These are phyloP conservation scores for Alaudala cheleensis DNA, from an alignment of 2,113 vertebrate species.

Conservation along the genomic window DNA sequence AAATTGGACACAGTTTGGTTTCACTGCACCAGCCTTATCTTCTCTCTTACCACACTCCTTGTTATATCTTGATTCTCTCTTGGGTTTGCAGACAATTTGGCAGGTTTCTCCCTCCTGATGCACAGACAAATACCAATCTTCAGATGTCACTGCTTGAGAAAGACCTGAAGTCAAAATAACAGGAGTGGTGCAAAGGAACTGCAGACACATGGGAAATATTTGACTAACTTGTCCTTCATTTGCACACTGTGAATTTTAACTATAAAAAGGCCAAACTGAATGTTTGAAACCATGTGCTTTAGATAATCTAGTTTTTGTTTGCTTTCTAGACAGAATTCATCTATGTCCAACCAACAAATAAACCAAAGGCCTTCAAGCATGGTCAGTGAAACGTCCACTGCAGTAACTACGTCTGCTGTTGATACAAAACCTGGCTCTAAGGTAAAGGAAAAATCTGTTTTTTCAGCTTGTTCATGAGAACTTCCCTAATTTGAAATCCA, in stretches of 20 bases:
- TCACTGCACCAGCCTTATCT: neutral
- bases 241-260: neutral
- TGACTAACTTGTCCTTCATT: neutral
- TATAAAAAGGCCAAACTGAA: neutral
- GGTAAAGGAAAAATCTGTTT: constrained; percentile 70
- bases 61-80: neutral
- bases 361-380: constrained; percentile 90
- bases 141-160: neutral
- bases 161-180: neutral
- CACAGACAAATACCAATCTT: neutral
- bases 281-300: neutral
- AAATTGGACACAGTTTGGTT: neutral
- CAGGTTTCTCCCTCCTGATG: neutral
- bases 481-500: neutral
- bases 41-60: neutral
- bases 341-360: constrained; percentile 87
- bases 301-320: neutral
- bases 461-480: neutral
- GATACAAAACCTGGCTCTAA: constrained; percentile 81
- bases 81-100: neutral
- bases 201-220: neutral
- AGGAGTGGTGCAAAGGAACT: neutral
- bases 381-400: constrained; percentile 89
- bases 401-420: constrained; percentile 81
- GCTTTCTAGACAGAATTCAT: constrained; percentile 80